Evolutionary conservation across 2,888 invertebrate genomes (phyloP), one percentile per base, ranked within the genome.

Genomic region (Sinelater perroti): DNA sequence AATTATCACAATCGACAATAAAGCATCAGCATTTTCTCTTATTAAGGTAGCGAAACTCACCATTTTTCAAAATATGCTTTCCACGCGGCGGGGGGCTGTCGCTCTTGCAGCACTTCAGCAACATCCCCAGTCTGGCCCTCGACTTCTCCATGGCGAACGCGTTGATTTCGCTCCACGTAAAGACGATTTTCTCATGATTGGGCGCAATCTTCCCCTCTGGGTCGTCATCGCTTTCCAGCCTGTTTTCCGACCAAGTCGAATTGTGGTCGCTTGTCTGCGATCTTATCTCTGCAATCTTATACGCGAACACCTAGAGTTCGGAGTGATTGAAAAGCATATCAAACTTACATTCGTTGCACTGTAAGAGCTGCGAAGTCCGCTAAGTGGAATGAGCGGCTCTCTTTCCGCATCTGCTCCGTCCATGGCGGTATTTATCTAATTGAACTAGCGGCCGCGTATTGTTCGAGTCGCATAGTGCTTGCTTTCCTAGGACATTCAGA

Each of bases 121-220:
- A 49, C 28, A 57, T 45, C 24, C 46, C 18, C 35, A 51, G 40
- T 33, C 49, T 54, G 16, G 56, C 36, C 30, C 51, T 47, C 31
- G 13, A 60, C 13, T 63, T 82, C 55, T 84, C 85, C 7, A 84
- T 84, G 6, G 86, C 85, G 69, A 88, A 90, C 0, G 90, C 91
- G 74, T 91, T 91, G 63, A 93, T 80, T 61, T 89, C 88, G 40
- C 86, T 86, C 92, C 92, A 92, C 2, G 89, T 86, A 77, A 57
- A 57, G 13, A 40, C 52, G 42, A 57, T 40, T 17, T 38, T 57
- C 42, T 52, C 57, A 1, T 38, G 35, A 24, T 56, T 18, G 7
- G 49, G 38, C 5, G 44, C n/a, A 7, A 36, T 17, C 18, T 53
- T 53, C 11, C 2, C 16, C 3, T 24, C 45, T 14, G 24, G 13